Base-by-base conservation (phyloP, 2,888 invertebrate genomes). In the Lasioglossum marginatum region DNA sequence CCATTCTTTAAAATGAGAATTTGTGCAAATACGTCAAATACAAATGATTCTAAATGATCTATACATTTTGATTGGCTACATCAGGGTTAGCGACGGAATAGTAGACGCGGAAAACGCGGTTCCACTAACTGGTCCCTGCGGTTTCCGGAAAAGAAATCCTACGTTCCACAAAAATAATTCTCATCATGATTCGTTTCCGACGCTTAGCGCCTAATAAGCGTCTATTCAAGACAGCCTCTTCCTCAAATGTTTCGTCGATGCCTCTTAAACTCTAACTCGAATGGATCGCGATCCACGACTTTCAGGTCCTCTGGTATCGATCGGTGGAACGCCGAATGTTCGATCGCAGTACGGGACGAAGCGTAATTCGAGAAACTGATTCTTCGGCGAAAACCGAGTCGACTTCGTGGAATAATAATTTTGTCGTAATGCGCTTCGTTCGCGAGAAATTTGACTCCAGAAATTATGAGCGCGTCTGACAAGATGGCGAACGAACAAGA, bases 101-200 rank as follows among this genome's bases (percentile, higher is more conserved):
- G 34, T 60, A 74, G 63, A 40, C 71, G 27, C 68, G 27, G n/a
- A 75, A 43, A 79, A 48, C 60, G 48, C 68, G 52, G 40, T 78
- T 57, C 37, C 40, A 57, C 57, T 3, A 6, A 40, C 40, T 40
- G 78, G 57, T 82, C 83, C 78, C 84, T 52, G 19, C 12, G 14
- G 63, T 81, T 16, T 37, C 63, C 34, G 19, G 37, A n/a, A 70
- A 34, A 40, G n/a, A 57, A 68, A 68, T 68, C 10, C 68, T 4
- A 23, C 10, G 37, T 19, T 68, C 23, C 12, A 37, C 10, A 34
- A 19, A 68, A 68, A 37, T 34, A 68, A 37, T 68, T 68, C 37
- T 23, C 4, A 37, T 1, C 37, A 34, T 1, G 23, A 63, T 63
- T 37, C 37, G 23, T 37, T 68, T 14, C 23, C 10, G 66, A 3